These are phyloP conservation scores for Perodicticus potto DNA, from an alignment of 2,797 vertebrate genomes.

Conservation along the genomic window DNA sequence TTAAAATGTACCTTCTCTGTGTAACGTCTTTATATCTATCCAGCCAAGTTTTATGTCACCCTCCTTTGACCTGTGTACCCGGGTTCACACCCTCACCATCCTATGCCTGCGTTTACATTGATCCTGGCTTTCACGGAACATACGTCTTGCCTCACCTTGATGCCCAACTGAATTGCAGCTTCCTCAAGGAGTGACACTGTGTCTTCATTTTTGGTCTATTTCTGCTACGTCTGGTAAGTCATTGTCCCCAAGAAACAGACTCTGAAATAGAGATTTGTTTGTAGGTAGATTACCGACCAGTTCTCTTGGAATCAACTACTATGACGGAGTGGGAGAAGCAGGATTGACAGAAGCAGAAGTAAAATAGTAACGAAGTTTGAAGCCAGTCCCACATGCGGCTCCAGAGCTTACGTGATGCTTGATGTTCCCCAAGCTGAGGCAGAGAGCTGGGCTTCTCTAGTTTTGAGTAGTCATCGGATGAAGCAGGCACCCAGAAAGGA, in stretches of 20 bases:
- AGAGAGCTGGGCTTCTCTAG: not conserved
- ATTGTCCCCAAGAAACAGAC: not conserved
- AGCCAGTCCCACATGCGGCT: not conserved
- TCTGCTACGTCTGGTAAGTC: not conserved
- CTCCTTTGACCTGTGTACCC: not conserved
- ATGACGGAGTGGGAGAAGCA: not conserved
- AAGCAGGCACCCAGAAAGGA: not conserved
- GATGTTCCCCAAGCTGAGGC: not conserved
- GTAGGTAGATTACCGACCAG: not conserved
- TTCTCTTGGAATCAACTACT: not conserved
- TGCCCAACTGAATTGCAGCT: not conserved
- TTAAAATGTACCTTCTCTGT: not conserved
- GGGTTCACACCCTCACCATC: not conserved
- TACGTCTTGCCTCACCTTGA: not conserved
- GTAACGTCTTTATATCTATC: not conserved
- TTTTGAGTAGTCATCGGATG: not conserved
- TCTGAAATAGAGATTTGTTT: not conserved
- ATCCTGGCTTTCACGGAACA: not conserved
- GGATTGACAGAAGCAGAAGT: not conserved
- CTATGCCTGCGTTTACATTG: not conserved
- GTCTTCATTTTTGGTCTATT: not conserved
- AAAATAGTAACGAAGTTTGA: not conserved
- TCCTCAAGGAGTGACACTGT: not conserved
- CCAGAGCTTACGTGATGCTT: not conserved
- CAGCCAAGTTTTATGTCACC: not conserved